phyloP scores from a whole-genome alignment of 2,888 invertebrate species.

The Dicranocentrus wangi region DNA sequence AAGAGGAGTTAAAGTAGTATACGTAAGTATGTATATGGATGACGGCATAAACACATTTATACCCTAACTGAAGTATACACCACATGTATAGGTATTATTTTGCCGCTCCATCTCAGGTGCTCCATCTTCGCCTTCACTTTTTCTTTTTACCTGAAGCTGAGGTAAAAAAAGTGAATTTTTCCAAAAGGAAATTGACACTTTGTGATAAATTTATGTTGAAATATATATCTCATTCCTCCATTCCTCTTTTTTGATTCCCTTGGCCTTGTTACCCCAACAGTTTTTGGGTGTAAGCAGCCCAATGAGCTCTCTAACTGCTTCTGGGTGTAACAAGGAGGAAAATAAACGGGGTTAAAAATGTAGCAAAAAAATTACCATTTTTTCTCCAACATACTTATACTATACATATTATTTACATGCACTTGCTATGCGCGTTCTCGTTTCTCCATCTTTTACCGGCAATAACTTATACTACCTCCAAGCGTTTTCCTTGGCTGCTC shows the following conservation, averaged over 20 bases:
- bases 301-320: constrained; percentile 31
- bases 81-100: too few relatives aligned
- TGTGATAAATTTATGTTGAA: constrained; percentile 72
- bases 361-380: constrained; percentile 17
- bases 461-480: constrained; percentile 48
- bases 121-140: too few relatives aligned
- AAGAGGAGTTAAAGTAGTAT: too few relatives aligned
- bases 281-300: constrained; percentile 14
- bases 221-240: constrained; percentile 46
- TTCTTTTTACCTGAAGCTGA: constrained; percentile 7
- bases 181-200: constrained; percentile 72
- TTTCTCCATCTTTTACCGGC: constrained; percentile 21
- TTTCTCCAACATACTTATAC: too few relatives aligned
- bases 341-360: constrained; percentile 6
- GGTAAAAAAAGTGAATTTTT: constrained; percentile 20
- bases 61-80: too few relatives aligned
- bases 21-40: too few relatives aligned
- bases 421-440: too few relatives aligned
- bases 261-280: constrained; percentile 32
- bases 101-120: too few relatives aligned
- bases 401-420: too few relatives aligned
- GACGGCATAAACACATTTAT: too few relatives aligned
- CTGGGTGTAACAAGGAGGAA: constrained; percentile 30
- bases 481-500: constrained; percentile 29
- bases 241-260: constrained; percentile 9